phyloP scores from a whole-genome alignment of 2,113 vertebrate species.

The Anseranas semipalmata region DNA sequence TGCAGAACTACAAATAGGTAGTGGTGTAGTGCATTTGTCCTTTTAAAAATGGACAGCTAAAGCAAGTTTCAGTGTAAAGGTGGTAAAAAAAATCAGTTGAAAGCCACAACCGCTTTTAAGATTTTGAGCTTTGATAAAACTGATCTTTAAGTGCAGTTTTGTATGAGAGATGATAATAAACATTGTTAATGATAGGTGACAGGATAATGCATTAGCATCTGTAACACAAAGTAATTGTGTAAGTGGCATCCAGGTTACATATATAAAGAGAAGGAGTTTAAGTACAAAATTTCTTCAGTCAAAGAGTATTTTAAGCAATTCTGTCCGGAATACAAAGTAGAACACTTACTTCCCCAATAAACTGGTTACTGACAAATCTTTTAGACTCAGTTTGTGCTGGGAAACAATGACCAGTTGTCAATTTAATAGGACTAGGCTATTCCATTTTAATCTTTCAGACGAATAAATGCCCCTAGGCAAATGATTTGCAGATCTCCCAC shows the following conservation, averaged over 20 bases:
- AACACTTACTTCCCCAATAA: background rate
- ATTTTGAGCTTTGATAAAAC: background rate
- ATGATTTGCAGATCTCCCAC: background rate
- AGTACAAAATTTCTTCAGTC: background rate
- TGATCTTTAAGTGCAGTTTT: background rate
- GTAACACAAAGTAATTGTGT: background rate
- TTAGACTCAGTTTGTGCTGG: background rate
- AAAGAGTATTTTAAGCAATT: background rate
- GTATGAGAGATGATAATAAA: background rate
- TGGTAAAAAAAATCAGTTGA: background rate
- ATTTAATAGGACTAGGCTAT: background rate
- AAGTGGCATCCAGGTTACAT: background rate
- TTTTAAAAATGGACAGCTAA: background rate
- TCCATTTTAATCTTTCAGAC: background rate
- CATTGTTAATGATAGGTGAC: background rate
- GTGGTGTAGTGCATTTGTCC: background rate
- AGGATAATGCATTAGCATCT: background rate
- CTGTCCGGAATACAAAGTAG: background rate
- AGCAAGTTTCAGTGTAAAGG: background rate
- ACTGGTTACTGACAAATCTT: background rate
- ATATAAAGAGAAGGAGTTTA: background rate
- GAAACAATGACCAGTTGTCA: background rate
- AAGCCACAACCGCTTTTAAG: background rate
- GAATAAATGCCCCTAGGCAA: background rate
- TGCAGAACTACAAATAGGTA: background rate